Evolutionary conservation across 2,113 vertebrate species (phyloP).

Genomic region (Chaetodon trifascialis): DNA sequence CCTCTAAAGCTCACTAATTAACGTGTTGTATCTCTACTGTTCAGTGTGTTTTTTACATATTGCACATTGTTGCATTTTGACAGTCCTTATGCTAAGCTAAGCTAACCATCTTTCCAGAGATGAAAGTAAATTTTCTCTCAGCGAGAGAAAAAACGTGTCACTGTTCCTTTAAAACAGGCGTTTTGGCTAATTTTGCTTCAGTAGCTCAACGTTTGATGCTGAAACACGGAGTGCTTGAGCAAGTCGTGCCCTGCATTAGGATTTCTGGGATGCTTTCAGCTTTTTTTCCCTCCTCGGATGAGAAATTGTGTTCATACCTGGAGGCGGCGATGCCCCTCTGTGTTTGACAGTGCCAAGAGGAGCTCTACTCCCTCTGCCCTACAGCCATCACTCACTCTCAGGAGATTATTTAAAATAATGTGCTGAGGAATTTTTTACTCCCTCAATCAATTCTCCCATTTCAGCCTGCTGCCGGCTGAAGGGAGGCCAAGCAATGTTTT

Average conservation of each 20-base stretch:
- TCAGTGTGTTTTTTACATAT: background rate
- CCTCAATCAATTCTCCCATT: constrained; percentile 64
- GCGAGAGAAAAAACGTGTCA: background rate
- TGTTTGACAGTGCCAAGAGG: constrained; percentile 17
- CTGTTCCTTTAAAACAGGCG: background rate
- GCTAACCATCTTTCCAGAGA: background rate
- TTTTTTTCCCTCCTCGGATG: background rate
- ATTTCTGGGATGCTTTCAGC: constrained; percentile 31
- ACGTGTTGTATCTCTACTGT: background rate
- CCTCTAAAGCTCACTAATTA: background rate
- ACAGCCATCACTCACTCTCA: constrained; percentile 59
- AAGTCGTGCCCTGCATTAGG: constrained; percentile 21
- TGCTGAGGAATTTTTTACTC: constrained; percentile 56
- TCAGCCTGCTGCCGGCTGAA: constrained; percentile 35
- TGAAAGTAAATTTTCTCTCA: background rate
- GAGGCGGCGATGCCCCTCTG: constrained; percentile 21
- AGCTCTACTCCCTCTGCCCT: constrained; percentile 45
- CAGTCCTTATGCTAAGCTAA: background rate
- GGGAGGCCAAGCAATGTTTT: constrained; percentile 49
- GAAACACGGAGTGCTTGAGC: constrained; percentile 5
- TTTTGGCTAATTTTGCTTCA: constrained; percentile 9
- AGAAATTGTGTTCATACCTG: constrained; percentile 23
- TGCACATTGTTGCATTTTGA: too few relatives aligned
- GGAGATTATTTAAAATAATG: constrained; percentile 71
- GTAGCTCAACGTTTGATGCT: background rate